phyloP scores from a whole-genome alignment of 2,888 invertebrate genomes.

The Globia sparganii region DNA sequence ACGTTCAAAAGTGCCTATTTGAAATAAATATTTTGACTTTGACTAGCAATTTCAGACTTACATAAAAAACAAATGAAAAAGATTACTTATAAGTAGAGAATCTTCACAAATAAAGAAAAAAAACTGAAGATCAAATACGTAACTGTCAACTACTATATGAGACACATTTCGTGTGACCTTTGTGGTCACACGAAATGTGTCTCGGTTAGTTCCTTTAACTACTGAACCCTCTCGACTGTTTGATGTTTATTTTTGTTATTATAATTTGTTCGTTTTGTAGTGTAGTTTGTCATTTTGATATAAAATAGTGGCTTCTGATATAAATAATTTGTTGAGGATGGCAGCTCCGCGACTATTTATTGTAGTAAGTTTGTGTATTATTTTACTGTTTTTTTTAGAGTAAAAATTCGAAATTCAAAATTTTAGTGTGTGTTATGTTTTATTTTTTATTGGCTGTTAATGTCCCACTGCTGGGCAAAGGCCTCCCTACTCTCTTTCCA shows the following conservation, averaged over 20 bases:
- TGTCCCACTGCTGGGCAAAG: too few species aligned
- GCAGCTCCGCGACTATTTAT: constrained; percentile 23
- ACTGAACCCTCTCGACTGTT: too few species aligned
- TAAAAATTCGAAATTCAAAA: background rate
- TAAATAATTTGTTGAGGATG: background rate
- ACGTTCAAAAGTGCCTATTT: too few species aligned
- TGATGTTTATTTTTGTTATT: constrained; percentile 40
- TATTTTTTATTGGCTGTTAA: too few species aligned
- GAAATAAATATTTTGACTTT: too few species aligned
- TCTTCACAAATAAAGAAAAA: background rate
- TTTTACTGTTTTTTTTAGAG: background rate
- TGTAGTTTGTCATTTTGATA: constrained; percentile 11
- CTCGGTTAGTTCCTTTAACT: too few species aligned
- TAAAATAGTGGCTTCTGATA: background rate
- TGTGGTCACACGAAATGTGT: constrained; percentile 57
- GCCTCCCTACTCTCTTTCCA: too few species aligned
- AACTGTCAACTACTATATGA: constrained; percentile 12
- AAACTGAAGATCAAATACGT: constrained; percentile 16
- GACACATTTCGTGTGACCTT: too few species aligned
- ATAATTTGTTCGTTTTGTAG: constrained; percentile 2
- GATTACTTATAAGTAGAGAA: background rate
- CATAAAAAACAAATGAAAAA: background rate
- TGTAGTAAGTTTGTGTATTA: background rate
- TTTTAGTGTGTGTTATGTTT: too few species aligned
- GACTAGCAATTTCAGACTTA: too few species aligned